phyloP scores from a whole-genome alignment of 2,797 vertebrate species.

The Nothura maculosa region DNA sequence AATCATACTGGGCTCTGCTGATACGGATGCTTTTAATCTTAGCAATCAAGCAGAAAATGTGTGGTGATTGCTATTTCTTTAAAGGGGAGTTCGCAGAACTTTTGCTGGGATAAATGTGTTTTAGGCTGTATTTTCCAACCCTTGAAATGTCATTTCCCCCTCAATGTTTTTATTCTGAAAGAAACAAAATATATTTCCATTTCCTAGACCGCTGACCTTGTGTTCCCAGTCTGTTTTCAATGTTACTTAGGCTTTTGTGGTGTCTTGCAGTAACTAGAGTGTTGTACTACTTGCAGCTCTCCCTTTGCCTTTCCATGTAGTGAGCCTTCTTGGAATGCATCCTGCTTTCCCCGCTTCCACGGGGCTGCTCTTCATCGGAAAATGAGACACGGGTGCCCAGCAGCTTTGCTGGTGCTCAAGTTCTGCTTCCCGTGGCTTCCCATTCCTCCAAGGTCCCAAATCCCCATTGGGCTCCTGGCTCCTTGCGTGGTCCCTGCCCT shows the following conservation, averaged over 20 bases:
- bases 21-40: slow-evolving; percentile 24
- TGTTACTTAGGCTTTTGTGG: background rate
- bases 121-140: background rate
- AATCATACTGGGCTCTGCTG: background rate
- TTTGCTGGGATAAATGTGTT: background rate
- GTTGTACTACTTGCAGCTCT: background rate
- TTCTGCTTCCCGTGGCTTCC: background rate
- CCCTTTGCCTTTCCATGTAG: background rate
- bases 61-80: slow-evolving; percentile 13
- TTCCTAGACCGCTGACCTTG: background rate
- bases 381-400: background rate
- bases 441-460: background rate
- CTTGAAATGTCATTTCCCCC: background rate
- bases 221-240: background rate
- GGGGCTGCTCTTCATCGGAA: background rate
- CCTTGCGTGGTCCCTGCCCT: background rate
- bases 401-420: background rate
- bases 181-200: background rate
- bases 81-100: background rate
- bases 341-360: background rate
- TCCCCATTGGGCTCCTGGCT: background rate
- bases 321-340: background rate
- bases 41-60: background rate
- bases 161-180: background rate
- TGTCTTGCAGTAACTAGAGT: background rate